Base-by-base conservation (phyloP, 1,140 invertebrate genomes). In the Centruroides vittatus region DNA sequence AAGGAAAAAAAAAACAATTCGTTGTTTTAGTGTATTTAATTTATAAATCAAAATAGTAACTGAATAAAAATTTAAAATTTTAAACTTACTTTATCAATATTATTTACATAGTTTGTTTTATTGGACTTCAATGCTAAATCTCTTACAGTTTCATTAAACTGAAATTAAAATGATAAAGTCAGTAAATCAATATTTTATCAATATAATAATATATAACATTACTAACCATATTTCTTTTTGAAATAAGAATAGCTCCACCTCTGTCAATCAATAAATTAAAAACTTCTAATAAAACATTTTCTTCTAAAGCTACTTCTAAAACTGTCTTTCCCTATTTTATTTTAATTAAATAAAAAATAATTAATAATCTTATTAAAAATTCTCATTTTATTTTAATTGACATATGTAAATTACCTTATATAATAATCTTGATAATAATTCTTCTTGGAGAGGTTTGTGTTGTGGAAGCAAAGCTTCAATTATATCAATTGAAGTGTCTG, bases 251-350 rank as follows among this genome's bases (percentile, higher is more conserved):
- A 6, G 61, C 57, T 12, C 61, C 61, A 36, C 61, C 52, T 62
- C 61, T 62, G 23, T 59, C 52, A 59, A 62, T 59, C 3, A 62
- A 47, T 47, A 62, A 9, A 12, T n/a, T 56, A 48, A 62, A 62
- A 9, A 62, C 41, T n/a, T 62, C 57, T 10, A 46, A 0, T 11
- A 2, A 55, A n/a, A 62, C 61, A 41, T 55, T 55, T 50, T 56
- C 11, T n/a, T 36, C 47, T 35, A 62, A 50, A 41, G 61, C 61
- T 48, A 62, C 47, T 62, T 62, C 61, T 35, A 62, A 56, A 5
- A 62, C 48, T 35, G 57, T 59, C n/a, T 56, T 55, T 10, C 61
- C 61, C 61, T 62, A 52, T 35, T 50, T 34, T 7, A 52, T 13
- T 52, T 34, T 23, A 34, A 35, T 35, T n/a, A 58, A 35, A 50